Evolutionary conservation across 2,113 vertebrate genomes (phyloP), one percentile per base, ranked within the genome.

Genomic region (Sceloporus tristichus): DNA sequence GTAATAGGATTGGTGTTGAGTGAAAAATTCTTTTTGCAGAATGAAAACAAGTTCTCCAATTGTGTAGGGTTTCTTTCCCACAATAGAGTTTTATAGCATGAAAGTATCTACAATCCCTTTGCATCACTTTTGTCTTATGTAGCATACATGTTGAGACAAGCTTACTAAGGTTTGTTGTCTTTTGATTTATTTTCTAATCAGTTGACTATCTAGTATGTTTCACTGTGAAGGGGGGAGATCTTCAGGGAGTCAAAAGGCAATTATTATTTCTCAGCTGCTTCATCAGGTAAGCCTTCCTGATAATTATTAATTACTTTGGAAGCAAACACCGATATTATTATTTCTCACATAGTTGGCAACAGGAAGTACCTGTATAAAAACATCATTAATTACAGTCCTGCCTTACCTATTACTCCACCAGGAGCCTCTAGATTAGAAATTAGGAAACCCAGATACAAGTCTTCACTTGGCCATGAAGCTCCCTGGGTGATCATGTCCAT

Each of bases 1-100:
- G 3, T 19, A 13, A 54, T 38, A 34, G 40, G 79, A 91, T 85
- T 89, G 75, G 71, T 66, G 10, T 18, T 27, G 23, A 54, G 6
- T 59, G 77, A 18, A 78, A 79, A 21, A 59, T 89, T 16, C 3
- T 54, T 85, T 73, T 59, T 75, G 53, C 70, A 87, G n/a, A 9
- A 25, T 9, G 77, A 53, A 48, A 70, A 56, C 53, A 66, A 53
- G 7, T 10, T 76, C 42, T 19, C 62, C 70, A 34, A 79, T 54
- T 82, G 54, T 76, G 25, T 29, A 10, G 27, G 14, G 16, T 5
- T 16, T 65, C 7, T 23, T 59, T 82, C 11, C 56, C 6, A 9
- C 71, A 66, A n/a, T 38, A 25, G 62, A 29, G 21, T 62, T 56
- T 53, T 54, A 70, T 16, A 13, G 23, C n/a, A 25, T n/a, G 16